Evolutionary conservation across 1,140 invertebrate genomes (phyloP).

Genomic region (Magallana gigas): DNA sequence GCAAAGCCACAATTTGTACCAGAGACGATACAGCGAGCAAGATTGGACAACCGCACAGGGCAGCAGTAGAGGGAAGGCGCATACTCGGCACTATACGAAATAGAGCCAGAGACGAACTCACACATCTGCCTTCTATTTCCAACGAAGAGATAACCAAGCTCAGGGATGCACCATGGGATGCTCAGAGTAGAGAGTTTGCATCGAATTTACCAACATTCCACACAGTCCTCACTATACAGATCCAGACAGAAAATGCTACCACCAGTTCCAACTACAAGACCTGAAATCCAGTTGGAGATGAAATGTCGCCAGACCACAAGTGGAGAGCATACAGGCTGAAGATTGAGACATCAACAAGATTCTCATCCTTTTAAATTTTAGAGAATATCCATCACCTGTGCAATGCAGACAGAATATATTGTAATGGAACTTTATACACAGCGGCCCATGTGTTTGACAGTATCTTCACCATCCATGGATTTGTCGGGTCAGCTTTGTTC

Average conservation of each 20-base stretch:
- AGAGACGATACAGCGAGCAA: background rate
- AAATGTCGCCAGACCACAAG: constrained; percentile 12
- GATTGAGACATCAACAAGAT: constrained; percentile 33
- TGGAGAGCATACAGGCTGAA: constrained; percentile 31
- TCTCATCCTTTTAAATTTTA: constrained; percentile 30
- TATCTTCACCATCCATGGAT: constrained; percentile 42
- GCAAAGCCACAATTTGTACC: constrained; percentile 45
- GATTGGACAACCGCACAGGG: constrained; percentile 19
- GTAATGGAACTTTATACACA: constrained; percentile 47
- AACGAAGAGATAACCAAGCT: constrained; percentile 39
- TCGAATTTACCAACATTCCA: constrained; percentile 13
- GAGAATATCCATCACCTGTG: constrained; percentile 24
- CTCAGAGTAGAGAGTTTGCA: background rate
- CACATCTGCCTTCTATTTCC: background rate
- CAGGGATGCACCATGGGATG: constrained; percentile 38
- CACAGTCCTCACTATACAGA: constrained; percentile 34
- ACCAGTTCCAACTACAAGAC: constrained; percentile 28
- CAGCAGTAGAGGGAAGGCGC: constrained; percentile 30
- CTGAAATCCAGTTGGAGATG: background rate
- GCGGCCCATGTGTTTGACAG: constrained; percentile 48
- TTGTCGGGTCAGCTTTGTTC: background rate
- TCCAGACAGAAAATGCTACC: background rate
- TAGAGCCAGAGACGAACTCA: background rate
- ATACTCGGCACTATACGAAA: background rate
- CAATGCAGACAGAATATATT: constrained; percentile 8